These are phyloP conservation scores for Gastrophryne carolinensis DNA, from an alignment of 2,797 vertebrate species.

Conservation along the genomic window DNA sequence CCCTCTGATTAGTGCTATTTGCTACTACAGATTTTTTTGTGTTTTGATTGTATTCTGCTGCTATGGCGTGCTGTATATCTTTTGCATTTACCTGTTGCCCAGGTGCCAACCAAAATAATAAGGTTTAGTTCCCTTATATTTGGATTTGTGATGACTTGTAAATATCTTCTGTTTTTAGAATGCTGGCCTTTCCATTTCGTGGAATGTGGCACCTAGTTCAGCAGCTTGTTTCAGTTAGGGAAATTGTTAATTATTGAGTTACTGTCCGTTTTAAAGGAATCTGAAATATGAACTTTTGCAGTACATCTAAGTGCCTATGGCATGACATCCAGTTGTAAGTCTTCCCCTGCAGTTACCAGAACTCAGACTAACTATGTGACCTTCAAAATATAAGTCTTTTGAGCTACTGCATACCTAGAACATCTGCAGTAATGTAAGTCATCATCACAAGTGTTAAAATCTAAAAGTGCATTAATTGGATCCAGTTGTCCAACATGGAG, in stretches of 20 bases:
- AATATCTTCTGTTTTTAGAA: not conserved
- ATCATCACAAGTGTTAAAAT: slow-evolving; percentile 17
- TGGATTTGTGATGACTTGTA: too few relatives aligned
- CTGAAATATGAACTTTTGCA: slow-evolving; percentile 1
- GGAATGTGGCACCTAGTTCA: not conserved
- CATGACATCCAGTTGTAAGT: slow-evolving; percentile 8
- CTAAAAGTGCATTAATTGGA: not conserved
- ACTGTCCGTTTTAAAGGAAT: not conserved
- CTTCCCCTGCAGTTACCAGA: not conserved
- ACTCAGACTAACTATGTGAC: not conserved
- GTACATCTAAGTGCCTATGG: slow-evolving; percentile 9
- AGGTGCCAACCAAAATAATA: too few relatives aligned
- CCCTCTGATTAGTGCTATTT: too few relatives aligned
- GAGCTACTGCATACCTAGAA: slow-evolving; percentile 12
- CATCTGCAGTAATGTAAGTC: not conserved
- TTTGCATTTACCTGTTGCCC: too few relatives aligned
- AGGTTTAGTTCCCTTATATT: too few relatives aligned
- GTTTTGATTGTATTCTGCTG: too few relatives aligned
- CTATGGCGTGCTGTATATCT: too few relatives aligned
- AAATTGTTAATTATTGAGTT: not conserved
- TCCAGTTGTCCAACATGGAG: not conserved
- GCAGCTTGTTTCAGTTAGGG: not conserved
- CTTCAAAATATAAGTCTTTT: not conserved
- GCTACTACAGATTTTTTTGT: too few relatives aligned
- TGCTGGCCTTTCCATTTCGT: too few relatives aligned